Evolutionary conservation across 2,113 vertebrate species (phyloP).

Genomic region (Syngnathus floridae): DNA sequence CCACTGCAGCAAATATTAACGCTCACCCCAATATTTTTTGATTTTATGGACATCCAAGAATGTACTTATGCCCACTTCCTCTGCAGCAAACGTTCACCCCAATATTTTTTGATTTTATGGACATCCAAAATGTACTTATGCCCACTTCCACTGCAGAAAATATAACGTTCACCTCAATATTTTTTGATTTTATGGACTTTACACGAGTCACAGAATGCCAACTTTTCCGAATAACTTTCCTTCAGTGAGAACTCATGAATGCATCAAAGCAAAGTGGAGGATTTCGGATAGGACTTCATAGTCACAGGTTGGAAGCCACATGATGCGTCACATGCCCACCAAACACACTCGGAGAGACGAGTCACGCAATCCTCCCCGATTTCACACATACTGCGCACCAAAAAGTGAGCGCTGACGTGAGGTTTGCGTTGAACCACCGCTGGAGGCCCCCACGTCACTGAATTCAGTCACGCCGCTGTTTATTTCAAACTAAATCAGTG

Average conservation of each 20-base stretch:
- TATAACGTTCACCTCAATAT: too few relatives aligned
- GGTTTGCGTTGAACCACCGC: conserved; percentile 15
- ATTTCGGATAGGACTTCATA: conserved; percentile 17
- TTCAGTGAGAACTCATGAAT: conserved; percentile 2
- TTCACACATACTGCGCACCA: conserved; percentile 15
- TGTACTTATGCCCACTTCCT: too few relatives aligned
- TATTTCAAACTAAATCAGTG: conserved; percentile 22
- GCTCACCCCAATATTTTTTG: too few relatives aligned
- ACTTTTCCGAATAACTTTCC: too few relatives aligned
- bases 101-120: too few relatives aligned
- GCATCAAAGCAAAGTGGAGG: conserved; percentile 1
- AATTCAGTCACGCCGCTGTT: conserved; percentile 21
- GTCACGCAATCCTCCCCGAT: conserved; percentile 16
- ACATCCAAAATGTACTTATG: not conserved
- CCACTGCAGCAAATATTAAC: too few relatives aligned
- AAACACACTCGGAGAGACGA: not conserved
- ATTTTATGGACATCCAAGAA: too few relatives aligned
- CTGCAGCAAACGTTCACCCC: too few relatives aligned
- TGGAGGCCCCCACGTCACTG: conserved; percentile 8
- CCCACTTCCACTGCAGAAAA: not conserved
- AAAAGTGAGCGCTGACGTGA: conserved; percentile 25
- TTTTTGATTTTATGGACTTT: not conserved
- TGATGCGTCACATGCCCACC: conserved; percentile 42
- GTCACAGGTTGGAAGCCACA: conserved; percentile 42
- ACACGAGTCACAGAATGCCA: too few relatives aligned